A percentile compares a stretch with the other conserved stretches of the same genome.
Evolutionary conservation across 1,140 invertebrate species (phyloP).

Genomic region (Drosophila fuyamai): DNA sequence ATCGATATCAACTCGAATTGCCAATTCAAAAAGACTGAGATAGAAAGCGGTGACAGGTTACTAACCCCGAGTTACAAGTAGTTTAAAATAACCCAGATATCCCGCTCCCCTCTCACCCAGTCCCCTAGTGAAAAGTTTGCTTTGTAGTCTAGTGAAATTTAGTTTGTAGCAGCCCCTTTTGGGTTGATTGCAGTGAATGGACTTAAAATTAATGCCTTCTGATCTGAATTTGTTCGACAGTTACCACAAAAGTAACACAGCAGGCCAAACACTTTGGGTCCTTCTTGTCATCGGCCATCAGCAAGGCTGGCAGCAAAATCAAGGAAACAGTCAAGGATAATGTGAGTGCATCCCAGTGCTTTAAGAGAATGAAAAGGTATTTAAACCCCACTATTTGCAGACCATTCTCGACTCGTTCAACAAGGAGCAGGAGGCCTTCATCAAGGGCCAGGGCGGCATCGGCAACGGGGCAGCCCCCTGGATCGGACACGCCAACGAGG

Average conservation of each 20-base stretch:
- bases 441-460: slow-evolving; percentile 92
- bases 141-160: slow-evolving; percentile 69
- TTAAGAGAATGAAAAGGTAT: neutral
- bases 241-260: slow-evolving; percentile 95
- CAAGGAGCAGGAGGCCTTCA: slow-evolving; percentile 97
- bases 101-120: slow-evolving; percentile 10
- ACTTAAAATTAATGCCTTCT: neutral
- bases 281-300: slow-evolving; percentile 95
- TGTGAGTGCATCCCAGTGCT: slow-evolving; percentile 87
- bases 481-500: slow-evolving; percentile 95
- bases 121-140: slow-evolving; percentile 33
- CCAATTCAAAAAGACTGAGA: slow-evolving; percentile 41
- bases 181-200: slow-evolving; percentile 8
- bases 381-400: slow-evolving; percentile 86
- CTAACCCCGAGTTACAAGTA: slow-evolving; percentile 50
- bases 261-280: slow-evolving; percentile 96
- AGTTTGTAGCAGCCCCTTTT: slow-evolving; percentile 14
- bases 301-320: slow-evolving; percentile 96
- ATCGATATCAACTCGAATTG: slow-evolving; percentile 30
- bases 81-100: slow-evolving; percentile 13
- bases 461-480: slow-evolving; percentile 94
- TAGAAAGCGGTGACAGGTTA: slow-evolving; percentile 82
- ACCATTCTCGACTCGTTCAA: slow-evolving; percentile 97
- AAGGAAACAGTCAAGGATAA: slow-evolving; percentile 98
- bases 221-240: slow-evolving; percentile 84